Evolutionary conservation across 2,113 vertebrate species (phyloP), one percentile per base, ranked within the genome.

Genomic region (Ammodytes dubius): DNA sequence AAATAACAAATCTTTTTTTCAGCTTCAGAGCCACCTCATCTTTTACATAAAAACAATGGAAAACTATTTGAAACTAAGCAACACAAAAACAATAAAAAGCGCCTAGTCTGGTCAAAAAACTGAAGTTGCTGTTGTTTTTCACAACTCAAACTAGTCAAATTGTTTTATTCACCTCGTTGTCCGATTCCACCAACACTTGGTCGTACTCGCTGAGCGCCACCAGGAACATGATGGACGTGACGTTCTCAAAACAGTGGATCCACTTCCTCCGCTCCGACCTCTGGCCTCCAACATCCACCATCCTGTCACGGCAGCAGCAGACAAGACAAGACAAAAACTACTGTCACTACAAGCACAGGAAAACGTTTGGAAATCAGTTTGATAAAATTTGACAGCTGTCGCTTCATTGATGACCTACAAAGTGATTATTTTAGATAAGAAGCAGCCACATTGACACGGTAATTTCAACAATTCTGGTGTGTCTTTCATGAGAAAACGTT

Each of bases 191-290:
- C 81, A 99, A 93, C 39, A 99, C 98, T 91, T 98, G 97, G 93
- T 99, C 98, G 69, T 99, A 99, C 94, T 98, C 97, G 92, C 97
- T 99, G 93, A 99, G 97, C 0, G 97, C 97, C 88, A 98, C 97
- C 86, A 99, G 94, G 92, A 99, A 99, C 97, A 99, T 99, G 94
- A 99, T 99, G 87, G 97, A 99, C 4, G 97, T 98, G 89, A 99
- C 98, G 6, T 99, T 99, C 95, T 99, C 97, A 92, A 99, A 99
- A 94, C 97, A 99, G 94, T 98, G 98, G 95, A 99, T 98, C 98
- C 98, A 99, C 95, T 98, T 99, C 94, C 97, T 97, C 95, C 98
- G 96, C 90, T 99, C 98, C n/a, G 97, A 97, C 88, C 98, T 95
- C 71, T 99, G 97, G 83, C 98, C 97, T 72, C 98, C 98, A 15